Evolutionary conservation across 1,140 invertebrate species (phyloP).

Genomic region (Drosophila bipectinata): DNA sequence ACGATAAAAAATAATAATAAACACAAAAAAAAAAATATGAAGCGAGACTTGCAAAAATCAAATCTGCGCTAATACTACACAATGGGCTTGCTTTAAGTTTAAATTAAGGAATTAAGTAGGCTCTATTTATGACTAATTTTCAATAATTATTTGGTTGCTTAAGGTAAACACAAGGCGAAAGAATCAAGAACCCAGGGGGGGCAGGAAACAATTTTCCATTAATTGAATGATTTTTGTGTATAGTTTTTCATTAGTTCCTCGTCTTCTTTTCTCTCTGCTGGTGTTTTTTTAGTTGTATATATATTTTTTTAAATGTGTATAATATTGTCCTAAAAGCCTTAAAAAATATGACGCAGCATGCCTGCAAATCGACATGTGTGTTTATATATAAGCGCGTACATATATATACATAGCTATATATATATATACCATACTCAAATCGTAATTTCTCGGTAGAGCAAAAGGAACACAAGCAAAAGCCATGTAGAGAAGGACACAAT

Average conservation of each 20-base stretch:
- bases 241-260: constrained; percentile 33
- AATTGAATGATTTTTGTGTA: constrained; percentile 15
- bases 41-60: constrained; percentile 75
- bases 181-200: constrained; percentile 31
- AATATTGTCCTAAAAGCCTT: constrained; percentile 80
- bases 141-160: constrained; percentile 53
- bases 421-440: constrained; percentile 38
- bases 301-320: constrained; percentile 59
- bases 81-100: constrained; percentile 49
- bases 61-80: constrained; percentile 71
- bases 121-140: constrained; percentile 39
- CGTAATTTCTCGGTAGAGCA: constrained; percentile 66
- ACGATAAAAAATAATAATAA: constrained; percentile 37
- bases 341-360: constrained; percentile 63
- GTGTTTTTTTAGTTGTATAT: constrained; percentile 26
- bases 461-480: constrained; percentile 78
- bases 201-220: constrained; percentile 12
- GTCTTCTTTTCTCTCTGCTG: constrained; percentile 14
- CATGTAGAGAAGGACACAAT: constrained; percentile 56
- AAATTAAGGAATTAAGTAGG: constrained; percentile 55
- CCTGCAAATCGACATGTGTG: constrained; percentile 21
- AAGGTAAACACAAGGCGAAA: constrained; percentile 34
- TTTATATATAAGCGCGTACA: constrained; percentile 12
- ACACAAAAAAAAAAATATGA: constrained; percentile 50
- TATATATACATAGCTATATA: constrained; percentile 8